phyloP scores from a whole-genome alignment of 2,797 vertebrate species.

The Monodelphis domestica region DNA sequence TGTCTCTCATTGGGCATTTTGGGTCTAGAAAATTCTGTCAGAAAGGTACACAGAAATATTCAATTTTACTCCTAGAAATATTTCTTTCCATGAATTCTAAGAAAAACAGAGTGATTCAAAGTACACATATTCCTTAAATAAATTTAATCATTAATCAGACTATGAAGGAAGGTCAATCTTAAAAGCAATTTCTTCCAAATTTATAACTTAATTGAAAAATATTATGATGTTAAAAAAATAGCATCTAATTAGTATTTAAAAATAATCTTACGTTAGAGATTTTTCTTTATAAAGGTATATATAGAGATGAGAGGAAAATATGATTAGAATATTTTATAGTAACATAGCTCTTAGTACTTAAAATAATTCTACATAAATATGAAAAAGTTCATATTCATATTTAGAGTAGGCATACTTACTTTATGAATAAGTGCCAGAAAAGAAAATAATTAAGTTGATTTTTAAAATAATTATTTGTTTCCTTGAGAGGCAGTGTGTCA shows the following conservation, averaged over 20 bases:
- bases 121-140: neutral
- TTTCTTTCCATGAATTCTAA: neutral
- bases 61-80: neutral
- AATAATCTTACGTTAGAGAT: neutral
- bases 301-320: neutral
- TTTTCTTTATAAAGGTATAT: neutral
- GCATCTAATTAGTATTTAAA: neutral
- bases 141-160: neutral
- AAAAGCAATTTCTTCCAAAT: neutral
- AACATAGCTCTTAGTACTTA: slow-evolving; percentile 7
- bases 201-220: neutral
- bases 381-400: neutral
- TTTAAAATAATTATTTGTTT: slow-evolving; percentile 25
- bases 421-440: slow-evolving; percentile 4
- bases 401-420: neutral
- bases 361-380: neutral
- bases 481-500: neutral
- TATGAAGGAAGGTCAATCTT: neutral
- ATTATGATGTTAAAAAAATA: neutral
- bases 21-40: neutral
- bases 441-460: neutral
- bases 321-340: neutral
- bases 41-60: neutral
- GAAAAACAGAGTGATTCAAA: neutral
- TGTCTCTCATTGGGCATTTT: neutral